phyloP scores from a whole-genome alignment of 2,797 vertebrate genomes.

The Pygocentrus nattereri region DNA sequence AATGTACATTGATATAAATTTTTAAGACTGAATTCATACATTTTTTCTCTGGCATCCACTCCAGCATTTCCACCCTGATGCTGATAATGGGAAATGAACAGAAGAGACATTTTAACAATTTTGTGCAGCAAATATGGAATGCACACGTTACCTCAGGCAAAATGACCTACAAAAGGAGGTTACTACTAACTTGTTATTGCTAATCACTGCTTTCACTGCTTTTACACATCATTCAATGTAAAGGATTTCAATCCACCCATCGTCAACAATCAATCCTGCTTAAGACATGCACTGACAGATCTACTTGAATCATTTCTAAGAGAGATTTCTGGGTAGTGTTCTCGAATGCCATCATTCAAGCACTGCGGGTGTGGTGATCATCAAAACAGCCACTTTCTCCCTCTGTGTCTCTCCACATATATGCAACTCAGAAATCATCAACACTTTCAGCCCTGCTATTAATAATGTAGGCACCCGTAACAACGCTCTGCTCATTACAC shows the following conservation, averaged over 20 bases:
- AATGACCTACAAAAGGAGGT: neutral
- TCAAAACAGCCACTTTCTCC: slow-evolving; percentile 42
- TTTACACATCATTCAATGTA: neutral
- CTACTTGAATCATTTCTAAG: slow-evolving; percentile 14
- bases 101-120: too few species aligned
- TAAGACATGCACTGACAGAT: slow-evolving; percentile 45
- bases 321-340: slow-evolving; percentile 38
- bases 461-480: slow-evolving; percentile 46
- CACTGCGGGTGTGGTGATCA: slow-evolving; percentile 5
- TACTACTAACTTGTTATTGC: neutral
- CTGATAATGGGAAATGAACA: too few species aligned
- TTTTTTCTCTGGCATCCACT: too few species aligned
- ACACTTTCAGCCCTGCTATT: slow-evolving; percentile 29
- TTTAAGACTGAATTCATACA: too few species aligned
- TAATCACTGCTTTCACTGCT: slow-evolving; percentile 19
- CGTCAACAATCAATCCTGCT: slow-evolving; percentile 17
- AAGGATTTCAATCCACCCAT: slow-evolving; percentile 11
- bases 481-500: slow-evolving; percentile 38
- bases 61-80: too few species aligned
- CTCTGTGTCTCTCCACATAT: slow-evolving; percentile 9
- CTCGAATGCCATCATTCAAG: slow-evolving; percentile 32
- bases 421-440: slow-evolving; percentile 38
- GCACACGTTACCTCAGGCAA: neutral
- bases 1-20: too few species aligned
- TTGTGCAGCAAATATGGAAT: neutral